Percentiles rank a stretch among this genome's conserved stretches.
These are phyloP conservation scores for Melitaea athalia DNA, from an alignment of 2,888 invertebrate genomes.

Conservation along the genomic window DNA sequence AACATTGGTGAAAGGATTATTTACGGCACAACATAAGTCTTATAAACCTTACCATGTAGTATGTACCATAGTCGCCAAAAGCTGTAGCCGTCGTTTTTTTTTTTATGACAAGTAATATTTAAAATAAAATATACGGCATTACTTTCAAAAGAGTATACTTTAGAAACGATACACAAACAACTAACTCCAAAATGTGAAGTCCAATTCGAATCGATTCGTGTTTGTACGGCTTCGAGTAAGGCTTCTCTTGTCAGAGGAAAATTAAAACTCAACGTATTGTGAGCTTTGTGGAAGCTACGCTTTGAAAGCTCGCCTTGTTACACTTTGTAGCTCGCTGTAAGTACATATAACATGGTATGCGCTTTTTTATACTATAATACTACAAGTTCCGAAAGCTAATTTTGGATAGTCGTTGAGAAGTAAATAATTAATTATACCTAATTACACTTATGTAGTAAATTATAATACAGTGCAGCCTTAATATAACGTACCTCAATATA, in stretches of 20 bases:
- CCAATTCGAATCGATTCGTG: constrained; percentile 57
- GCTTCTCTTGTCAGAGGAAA: constrained; percentile 60
- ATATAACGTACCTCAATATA: too few relatives aligned
- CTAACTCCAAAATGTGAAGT: constrained; percentile 51
- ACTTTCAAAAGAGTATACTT: neutral
- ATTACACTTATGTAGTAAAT: too few relatives aligned
- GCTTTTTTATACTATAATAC: neutral
- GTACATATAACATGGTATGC: neutral
- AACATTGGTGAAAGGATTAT: too few relatives aligned
- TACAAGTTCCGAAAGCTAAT: too few relatives aligned
- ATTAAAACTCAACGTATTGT: constrained; percentile 58
- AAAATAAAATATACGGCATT: neutral
- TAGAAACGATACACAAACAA: constrained; percentile 13
- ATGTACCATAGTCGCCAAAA: too few relatives aligned
- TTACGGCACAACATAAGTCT: too few relatives aligned
- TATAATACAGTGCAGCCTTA: too few relatives aligned
- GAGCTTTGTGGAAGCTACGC: constrained; percentile 45
- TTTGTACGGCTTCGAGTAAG: constrained; percentile 59
- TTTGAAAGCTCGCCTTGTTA: constrained; percentile 39
- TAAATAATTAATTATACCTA: too few relatives aligned
- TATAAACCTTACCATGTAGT: too few relatives aligned
- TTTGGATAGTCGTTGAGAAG: too few relatives aligned
- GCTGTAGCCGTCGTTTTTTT: too few relatives aligned
- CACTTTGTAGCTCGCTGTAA: constrained; percentile 11
- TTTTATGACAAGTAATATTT: too few relatives aligned